Evolutionary conservation across 2,888 invertebrate species (phyloP), one percentile per base, ranked within the genome.

Genomic region (Drosophila heteroneura): DNA sequence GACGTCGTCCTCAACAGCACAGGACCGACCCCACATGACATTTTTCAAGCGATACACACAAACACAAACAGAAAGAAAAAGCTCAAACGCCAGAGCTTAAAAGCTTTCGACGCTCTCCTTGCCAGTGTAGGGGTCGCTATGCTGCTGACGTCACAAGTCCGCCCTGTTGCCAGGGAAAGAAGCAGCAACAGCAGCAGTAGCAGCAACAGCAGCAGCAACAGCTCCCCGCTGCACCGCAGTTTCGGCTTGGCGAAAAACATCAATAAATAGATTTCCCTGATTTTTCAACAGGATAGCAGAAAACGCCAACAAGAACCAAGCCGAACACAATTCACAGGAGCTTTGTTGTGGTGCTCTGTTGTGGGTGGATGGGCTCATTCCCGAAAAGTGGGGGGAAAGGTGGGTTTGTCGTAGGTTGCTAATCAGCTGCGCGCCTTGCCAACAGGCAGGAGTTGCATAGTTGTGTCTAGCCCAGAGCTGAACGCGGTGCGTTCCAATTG

Each of bases 201-300:
- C 39, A 39, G 7, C 32, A 4, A 0, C 16, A 22, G 35, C 26
- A 51, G 6, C 37, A 1, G 35, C 6, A 4, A 39, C 44, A 4
- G 14, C 51, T 19, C 61, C 57, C 53, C 51, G 26, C 33, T 33
- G 22, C n/a, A 37, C 63, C 32, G 32, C 35, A 54, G 54, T 56
- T 72, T 51, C 56, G 28, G 60, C 52, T 62, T 77, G 73, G 86
- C 83, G 81, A 89, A 90, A 92, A 92, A 91, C 88, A 89, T 92
- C 91, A 89, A 91, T 91, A 91, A 92, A 92, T 92, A 92, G 92
- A 92, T 92, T 92, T 92, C 90, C 92, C 91, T 91, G 91, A 89
- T 91, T 92, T 92, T 91, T 85, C 85, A 92, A 91, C 92, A 92
- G 92, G 92, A 91, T 85, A 81, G 76, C 70, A 60, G 70, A 85